Percentiles rank a stretch among this genome's conserved stretches.
Evolutionary conservation across 2,797 vertebrate species (phyloP).

Genomic region (Sylvia borin): DNA sequence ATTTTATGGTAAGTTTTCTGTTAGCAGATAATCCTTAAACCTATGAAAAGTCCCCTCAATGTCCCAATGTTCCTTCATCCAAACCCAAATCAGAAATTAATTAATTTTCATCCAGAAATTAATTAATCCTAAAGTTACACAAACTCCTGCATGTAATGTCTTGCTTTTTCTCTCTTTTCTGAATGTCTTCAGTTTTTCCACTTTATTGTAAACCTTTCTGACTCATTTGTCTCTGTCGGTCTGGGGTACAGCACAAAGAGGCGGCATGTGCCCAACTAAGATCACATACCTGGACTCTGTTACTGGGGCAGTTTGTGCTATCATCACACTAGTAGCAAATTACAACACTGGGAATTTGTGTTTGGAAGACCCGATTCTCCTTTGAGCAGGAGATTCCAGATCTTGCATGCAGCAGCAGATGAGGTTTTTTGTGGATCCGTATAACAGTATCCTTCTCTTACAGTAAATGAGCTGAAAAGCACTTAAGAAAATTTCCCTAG

Average conservation of each 20-base stretch:
- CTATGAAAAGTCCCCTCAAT: background rate
- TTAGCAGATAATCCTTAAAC: background rate
- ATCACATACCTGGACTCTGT: background rate
- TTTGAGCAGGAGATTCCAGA: background rate
- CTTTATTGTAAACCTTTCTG: background rate
- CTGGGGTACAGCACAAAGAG: background rate
- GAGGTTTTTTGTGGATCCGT: background rate
- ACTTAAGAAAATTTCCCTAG: background rate
- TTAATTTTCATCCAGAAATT: background rate
- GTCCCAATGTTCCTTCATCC: background rate
- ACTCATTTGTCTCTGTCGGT: background rate
- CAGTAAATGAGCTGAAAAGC: background rate
- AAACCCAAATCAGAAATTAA: background rate
- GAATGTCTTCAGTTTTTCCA: background rate
- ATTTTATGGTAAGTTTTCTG: background rate
- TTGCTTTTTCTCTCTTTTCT: background rate
- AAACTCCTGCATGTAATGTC: background rate
- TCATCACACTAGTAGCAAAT: background rate
- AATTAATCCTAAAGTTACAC: background rate
- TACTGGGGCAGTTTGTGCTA: background rate
- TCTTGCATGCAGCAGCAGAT: background rate
- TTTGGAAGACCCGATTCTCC: background rate
- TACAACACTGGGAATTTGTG: background rate
- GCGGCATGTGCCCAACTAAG: background rate
- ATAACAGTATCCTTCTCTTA: background rate